Evolutionary conservation across 2,888 invertebrate genomes (phyloP).

Genomic region (Idaea biselata): DNA sequence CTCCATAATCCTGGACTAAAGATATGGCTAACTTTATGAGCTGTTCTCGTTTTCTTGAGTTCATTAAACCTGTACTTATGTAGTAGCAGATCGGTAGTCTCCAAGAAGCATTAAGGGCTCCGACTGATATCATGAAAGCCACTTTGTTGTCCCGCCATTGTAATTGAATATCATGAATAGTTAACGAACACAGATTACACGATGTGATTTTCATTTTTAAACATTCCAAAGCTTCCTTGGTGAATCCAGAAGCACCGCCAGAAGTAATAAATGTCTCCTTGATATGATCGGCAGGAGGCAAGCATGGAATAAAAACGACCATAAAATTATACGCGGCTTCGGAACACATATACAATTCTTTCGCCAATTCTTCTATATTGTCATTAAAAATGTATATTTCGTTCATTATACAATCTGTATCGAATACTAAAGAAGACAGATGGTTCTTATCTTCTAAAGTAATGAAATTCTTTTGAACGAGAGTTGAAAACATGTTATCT

Average conservation of each 20-base stretch:
- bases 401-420: neutral
- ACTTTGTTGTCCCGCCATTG: neutral
- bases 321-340: neutral
- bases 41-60: neutral
- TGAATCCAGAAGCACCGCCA: neutral
- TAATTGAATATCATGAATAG: neutral
- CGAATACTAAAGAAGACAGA: neutral
- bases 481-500: neutral
- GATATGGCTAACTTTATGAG: neutral
- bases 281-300: neutral
- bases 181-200: neutral
- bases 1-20: neutral
- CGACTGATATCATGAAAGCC: neutral
- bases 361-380: neutral
- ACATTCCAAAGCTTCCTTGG: neutral
- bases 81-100: neutral
- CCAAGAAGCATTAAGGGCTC: neutral
- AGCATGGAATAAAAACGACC: neutral
- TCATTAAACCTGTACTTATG: neutral
- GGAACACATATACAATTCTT: neutral
- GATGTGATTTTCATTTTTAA: neutral
- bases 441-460: neutral
- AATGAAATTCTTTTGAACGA: neutral
- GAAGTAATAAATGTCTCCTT: neutral
- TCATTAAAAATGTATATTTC: neutral